A percentile compares a stretch with the other conserved stretches of the same genome.
These are phyloP conservation scores for Pogonophryne albipinna DNA, from an alignment of 2,797 vertebrate species.

Conservation along the genomic window DNA sequence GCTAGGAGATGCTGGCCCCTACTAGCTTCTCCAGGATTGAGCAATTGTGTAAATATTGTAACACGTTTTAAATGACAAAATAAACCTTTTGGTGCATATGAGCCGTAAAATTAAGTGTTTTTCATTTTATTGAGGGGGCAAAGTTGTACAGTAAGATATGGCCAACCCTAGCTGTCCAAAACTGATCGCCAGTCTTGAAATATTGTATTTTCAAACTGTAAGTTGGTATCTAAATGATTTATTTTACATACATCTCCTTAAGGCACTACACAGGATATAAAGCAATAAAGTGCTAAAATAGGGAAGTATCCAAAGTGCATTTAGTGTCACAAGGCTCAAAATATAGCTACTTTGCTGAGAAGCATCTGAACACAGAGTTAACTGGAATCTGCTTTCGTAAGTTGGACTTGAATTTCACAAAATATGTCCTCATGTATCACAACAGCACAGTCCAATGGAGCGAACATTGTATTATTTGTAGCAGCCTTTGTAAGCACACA, in stretches of 20 bases:
- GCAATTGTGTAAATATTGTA: not conserved
- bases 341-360: not conserved
- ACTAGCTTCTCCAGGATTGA: not conserved
- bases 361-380: not conserved
- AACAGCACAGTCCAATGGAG: not conserved
- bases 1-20: not conserved
- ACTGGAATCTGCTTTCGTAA: conserved; percentile 2
- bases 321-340: not conserved
- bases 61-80: not conserved
- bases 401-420: conserved; percentile 17
- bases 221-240: not conserved
- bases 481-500: not conserved
- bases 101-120: not conserved
- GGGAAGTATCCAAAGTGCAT: not conserved
- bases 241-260: not conserved
- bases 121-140: not conserved
- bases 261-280: not conserved
- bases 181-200: not conserved
- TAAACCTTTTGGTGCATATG: not conserved
- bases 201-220: not conserved
- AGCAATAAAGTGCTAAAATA: conserved; percentile 1
- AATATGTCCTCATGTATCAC: not conserved
- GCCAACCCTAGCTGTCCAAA: no score
- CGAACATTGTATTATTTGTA: not conserved
- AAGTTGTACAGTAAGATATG: not conserved